Percentiles rank a stretch among this genome's conserved stretches.
These are phyloP conservation scores for Solen grandis DNA, from an alignment of 1,140 invertebrate species.

Conservation along the genomic window DNA sequence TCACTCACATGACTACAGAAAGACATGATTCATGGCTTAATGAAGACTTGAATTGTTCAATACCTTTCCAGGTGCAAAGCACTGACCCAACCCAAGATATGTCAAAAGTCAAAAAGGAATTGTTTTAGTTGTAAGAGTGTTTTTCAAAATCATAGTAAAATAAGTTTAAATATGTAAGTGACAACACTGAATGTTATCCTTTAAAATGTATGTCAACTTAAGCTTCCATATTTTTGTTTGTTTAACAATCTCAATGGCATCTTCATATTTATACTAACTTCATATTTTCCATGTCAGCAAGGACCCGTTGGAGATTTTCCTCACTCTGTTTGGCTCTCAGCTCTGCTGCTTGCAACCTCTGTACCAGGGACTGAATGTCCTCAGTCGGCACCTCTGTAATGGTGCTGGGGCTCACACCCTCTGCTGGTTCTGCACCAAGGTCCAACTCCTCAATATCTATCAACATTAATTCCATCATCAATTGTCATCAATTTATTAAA, in stretches of 20 bases:
- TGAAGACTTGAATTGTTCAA: not conserved
- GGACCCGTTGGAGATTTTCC: conserved; percentile 65
- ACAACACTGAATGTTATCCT: too few relatives aligned
- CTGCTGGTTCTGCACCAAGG: not conserved
- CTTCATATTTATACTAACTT: conserved; percentile 71
- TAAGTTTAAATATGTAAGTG: too few relatives aligned
- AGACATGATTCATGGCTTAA: too few relatives aligned
- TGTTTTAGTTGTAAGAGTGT: too few relatives aligned
- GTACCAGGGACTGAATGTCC: conserved; percentile 49
- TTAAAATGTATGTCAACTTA: too few relatives aligned
- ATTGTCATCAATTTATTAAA: not conserved
- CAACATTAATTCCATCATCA: not conserved
- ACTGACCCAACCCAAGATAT: too few relatives aligned
- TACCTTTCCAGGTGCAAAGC: too few relatives aligned
- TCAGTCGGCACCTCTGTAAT: conserved; percentile 41
- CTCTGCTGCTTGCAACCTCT: conserved; percentile 57
- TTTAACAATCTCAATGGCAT: too few relatives aligned
- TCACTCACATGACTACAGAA: too few relatives aligned
- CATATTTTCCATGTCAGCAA: conserved; percentile 71
- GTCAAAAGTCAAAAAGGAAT: too few relatives aligned
- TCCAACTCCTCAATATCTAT: not conserved
- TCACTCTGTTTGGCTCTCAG: conserved; percentile 53
- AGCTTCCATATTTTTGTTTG: too few relatives aligned
- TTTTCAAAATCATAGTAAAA: too few relatives aligned
- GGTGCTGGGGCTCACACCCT: not conserved